Evolutionary conservation across 2,888 invertebrate genomes (phyloP), one percentile per base, ranked within the genome.

Genomic region (Trachelus stipa): DNA sequence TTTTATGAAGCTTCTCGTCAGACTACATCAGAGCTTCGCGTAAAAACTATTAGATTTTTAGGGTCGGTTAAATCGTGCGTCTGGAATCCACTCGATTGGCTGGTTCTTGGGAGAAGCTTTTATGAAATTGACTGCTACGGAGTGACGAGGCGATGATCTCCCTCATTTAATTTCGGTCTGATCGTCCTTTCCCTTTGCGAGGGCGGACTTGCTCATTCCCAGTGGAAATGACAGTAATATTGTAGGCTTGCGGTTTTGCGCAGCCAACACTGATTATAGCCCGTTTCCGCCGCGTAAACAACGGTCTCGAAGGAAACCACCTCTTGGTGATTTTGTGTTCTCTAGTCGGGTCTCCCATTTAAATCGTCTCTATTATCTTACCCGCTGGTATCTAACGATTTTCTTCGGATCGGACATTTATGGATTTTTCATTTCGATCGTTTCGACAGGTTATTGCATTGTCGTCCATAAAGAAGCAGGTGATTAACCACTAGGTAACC

Each of bases 151-250:
- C 23, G 71, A 71, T 34, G 71, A 71, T 71, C 33, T 71, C 3
- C 31, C 31, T 34, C 71, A 71, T 71, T 71, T 71, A 71, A 71
- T 71, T 71, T 71, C 71, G 71, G 33, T 56, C 56, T 9, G 56
- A 71, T 34, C 31, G 33, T 31, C 71, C 31, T 71, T 71, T 71
- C 71, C 69, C 71, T 33, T 31, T 71, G 71, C 71, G 71, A 71
- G 71, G 71, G 71, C 31, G 71, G 71, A 71, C 31, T 71, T 34
- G 71, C 83, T 82, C 81, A 86, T 83, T 83, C 84, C 83, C 83
- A 88, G 56, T 56, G 23, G 1, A 56, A 90, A 90, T 90, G 90
- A 90, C 90, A 90, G 89, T 90, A 89, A 90, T 90, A 90, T 87
- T 83, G 86, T 81, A 86, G 86, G 81, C 87, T 88, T 88, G 90